Percentiles rank a stretch among this genome's conserved stretches.
phyloP scores from a whole-genome alignment of 2,888 invertebrate genomes.

The Erannis defoliaria region DNA sequence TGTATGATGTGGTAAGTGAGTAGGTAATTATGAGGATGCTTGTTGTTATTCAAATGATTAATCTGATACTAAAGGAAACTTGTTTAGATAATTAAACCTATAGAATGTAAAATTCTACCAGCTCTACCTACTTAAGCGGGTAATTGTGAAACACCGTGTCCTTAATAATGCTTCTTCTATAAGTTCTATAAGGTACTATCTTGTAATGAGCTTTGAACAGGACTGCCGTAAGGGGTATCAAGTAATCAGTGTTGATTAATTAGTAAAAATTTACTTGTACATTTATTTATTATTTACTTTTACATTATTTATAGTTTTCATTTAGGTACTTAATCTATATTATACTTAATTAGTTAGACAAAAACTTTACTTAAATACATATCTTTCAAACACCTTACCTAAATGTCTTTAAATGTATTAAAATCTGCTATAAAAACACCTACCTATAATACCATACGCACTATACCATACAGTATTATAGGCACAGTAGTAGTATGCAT shows the following conservation, averaged over 20 bases:
- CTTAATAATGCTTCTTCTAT: not conserved
- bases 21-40: conserved; percentile 65
- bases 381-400: too few relatives aligned
- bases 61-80: conserved; percentile 12
- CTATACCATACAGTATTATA: too few relatives aligned
- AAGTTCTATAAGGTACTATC: not conserved
- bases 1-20: conserved; percentile 59
- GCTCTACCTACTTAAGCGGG: not conserved
- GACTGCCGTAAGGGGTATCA: not conserved
- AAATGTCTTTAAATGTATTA: too few relatives aligned
- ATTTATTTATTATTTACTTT: too few relatives aligned
- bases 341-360: too few relatives aligned
- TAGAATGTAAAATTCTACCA: not conserved
- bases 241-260: not conserved
- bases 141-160: not conserved
- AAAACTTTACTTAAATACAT: too few relatives aligned
- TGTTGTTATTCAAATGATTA: conserved; percentile 52
- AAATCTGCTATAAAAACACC: too few relatives aligned
- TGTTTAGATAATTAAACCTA: not conserved
- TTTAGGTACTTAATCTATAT: too few relatives aligned
- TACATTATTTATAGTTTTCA: too few relatives aligned
- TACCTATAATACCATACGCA: too few relatives aligned
- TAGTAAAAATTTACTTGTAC: not conserved
- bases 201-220: not conserved
- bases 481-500: too few relatives aligned